Evolutionary conservation across 1,140 invertebrate genomes (phyloP).

Genomic region (Ceratosolen solmsi): DNA sequence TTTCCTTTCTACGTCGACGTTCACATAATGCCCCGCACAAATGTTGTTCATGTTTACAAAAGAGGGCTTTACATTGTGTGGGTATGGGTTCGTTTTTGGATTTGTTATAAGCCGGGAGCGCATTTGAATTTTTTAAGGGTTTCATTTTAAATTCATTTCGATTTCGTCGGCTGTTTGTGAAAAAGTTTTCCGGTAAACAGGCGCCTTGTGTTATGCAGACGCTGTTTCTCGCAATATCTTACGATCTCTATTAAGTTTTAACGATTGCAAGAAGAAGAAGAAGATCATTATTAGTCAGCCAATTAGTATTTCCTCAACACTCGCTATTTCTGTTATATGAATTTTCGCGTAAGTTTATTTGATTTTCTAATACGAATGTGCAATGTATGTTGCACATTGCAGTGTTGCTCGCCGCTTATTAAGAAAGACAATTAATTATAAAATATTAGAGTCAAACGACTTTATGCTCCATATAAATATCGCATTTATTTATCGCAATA

Average conservation of each 20-base stretch:
- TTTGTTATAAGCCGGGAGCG: not conserved
- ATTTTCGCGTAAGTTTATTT: not conserved
- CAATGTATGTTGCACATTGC: no score
- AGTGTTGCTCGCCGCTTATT: no score
- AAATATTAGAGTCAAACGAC: no score
- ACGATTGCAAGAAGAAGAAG: not conserved
- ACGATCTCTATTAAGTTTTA: not conserved
- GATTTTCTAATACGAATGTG: not conserved
- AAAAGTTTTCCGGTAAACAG: not conserved
- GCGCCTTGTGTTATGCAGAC: not conserved
- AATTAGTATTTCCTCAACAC: not conserved
- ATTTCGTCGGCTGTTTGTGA: not conserved
- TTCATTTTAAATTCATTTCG: conserved; percentile 25
- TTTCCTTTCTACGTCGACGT: not conserved
- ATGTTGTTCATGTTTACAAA: conserved; percentile 16
- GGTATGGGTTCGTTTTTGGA: not conserved
- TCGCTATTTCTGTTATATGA: not conserved
- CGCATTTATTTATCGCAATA: no score
- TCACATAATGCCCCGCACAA: not conserved
- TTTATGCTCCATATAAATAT: no score
- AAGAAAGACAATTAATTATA: no score
- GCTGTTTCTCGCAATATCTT: not conserved
- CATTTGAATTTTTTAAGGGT: conserved; percentile 25
- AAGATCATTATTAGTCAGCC: not conserved
- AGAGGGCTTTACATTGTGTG: not conserved